phyloP scores from a whole-genome alignment of 30 jellyfish, hydroid and myxozoan genomes.

The Aurelia aurita region DNA sequence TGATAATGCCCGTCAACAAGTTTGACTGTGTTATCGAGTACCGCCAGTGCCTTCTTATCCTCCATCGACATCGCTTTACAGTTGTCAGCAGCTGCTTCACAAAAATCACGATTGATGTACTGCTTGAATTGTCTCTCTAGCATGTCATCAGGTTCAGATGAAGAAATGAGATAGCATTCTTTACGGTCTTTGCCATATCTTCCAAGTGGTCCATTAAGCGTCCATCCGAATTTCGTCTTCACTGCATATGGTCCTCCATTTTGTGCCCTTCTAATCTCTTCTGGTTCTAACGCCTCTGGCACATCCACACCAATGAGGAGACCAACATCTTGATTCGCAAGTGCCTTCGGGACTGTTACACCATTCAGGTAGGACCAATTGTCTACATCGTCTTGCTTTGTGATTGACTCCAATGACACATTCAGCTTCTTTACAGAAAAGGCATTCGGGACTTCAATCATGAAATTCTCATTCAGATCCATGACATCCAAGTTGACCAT shows the following conservation, averaged over 20 bases:
- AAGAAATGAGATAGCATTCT: constrained; percentile 25
- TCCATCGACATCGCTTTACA: constrained; percentile 59
- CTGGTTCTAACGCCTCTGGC: constrained; percentile 53
- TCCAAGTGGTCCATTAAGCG: constrained; percentile 63
- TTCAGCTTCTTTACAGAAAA: constrained; percentile 36
- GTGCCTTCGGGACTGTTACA: constrained; percentile 37
- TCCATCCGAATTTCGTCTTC: constrained; percentile 51
- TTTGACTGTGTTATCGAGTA: constrained; percentile 30
- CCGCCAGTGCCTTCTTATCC: constrained; percentile 56
- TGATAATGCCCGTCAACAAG: constrained; percentile 47
- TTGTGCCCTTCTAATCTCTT: too few species aligned
- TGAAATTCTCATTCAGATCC: constrained; percentile 46
- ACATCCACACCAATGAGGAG: constrained; percentile 54
- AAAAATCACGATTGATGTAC: constrained; percentile 46
- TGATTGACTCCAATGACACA: constrained; percentile 46
- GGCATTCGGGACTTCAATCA: constrained; percentile 39
- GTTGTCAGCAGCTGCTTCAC: constrained; percentile 43
- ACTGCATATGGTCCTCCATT: too few species aligned
- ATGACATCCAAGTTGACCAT: constrained; percentile 40
- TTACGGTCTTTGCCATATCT: constrained; percentile 32
- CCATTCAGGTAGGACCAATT: constrained; percentile 46
- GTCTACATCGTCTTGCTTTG: constrained; percentile 49
- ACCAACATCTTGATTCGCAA: constrained; percentile 38
- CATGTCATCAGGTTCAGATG: constrained; percentile 3
- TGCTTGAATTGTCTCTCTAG: constrained; percentile 35